Evolutionary conservation across 2,113 vertebrate genomes (phyloP).

Genomic region (Bubo scandiacus): DNA sequence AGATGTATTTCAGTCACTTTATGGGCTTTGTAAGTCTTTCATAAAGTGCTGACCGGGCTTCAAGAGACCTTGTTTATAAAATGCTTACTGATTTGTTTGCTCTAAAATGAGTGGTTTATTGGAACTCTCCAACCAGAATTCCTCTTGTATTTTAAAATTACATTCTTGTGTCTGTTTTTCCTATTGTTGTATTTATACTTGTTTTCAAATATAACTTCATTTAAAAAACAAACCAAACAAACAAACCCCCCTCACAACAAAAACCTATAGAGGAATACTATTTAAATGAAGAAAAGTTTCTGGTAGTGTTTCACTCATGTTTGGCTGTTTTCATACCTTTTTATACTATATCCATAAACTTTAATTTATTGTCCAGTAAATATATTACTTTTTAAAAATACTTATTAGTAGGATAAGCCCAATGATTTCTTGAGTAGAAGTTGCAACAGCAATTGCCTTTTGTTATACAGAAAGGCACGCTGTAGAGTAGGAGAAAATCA

Average conservation of each 20-base stretch:
- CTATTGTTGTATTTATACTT: not conserved
- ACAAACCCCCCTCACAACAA: not conserved
- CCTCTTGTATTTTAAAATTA: not conserved
- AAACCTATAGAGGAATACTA: not conserved
- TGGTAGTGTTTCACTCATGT: not conserved
- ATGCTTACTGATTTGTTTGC: not conserved
- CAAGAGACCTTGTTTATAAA: not conserved
- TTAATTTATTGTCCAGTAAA: not conserved
- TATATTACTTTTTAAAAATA: not conserved
- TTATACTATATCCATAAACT: not conserved
- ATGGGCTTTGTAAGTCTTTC: not conserved
- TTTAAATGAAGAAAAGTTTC: not conserved
- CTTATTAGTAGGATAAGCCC: not conserved
- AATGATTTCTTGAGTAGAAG: not conserved
- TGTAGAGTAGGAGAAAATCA: not conserved
- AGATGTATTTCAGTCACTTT: not conserved
- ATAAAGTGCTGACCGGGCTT: not conserved
- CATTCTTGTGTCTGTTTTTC: not conserved
- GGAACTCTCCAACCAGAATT: not conserved
- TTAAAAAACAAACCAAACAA: not conserved
- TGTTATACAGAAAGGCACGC: not conserved
- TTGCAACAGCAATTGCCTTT: not conserved
- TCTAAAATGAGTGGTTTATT: not conserved
- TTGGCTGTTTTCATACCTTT: not conserved
- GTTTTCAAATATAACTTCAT: not conserved